phyloP scores from a whole-genome alignment of 2,797 vertebrate genomes.

The Sebastes nivosus region DNA sequence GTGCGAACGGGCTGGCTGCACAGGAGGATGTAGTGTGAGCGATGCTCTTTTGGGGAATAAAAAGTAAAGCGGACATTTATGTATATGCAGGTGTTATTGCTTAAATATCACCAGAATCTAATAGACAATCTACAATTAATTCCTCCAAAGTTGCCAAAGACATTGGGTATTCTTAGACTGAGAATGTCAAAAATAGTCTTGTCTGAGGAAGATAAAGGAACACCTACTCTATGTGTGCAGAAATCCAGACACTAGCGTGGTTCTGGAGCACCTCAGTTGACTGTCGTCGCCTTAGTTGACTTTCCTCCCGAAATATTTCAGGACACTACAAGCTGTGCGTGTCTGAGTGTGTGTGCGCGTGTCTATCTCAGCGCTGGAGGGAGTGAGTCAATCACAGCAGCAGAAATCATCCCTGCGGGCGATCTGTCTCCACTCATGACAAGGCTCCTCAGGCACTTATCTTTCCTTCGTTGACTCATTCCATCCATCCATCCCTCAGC shows the following conservation, averaged over 20 bases:
- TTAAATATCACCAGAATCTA: neutral
- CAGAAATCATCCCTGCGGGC: conserved; percentile 87
- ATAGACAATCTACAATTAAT: neutral
- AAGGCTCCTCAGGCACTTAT: conserved; percentile 86
- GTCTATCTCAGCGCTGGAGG: conserved; percentile 61
- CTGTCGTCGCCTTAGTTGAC: conserved; percentile 40
- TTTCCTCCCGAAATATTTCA: conserved; percentile 53
- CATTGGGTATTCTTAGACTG: neutral
- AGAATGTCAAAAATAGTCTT: neutral
- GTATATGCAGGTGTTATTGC: neutral
- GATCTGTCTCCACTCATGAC: conserved; percentile 91
- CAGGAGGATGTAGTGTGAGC: neutral
- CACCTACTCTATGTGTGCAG: neutral
- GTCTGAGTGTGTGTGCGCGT: conserved; percentile 50
- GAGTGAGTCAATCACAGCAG: conserved; percentile 85
- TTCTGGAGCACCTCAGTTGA: neutral
- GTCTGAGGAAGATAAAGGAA: neutral
- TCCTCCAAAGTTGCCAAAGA: neutral
- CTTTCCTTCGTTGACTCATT: conserved; percentile 71
- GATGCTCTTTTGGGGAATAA: neutral
- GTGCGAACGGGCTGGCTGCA: no score
- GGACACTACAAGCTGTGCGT: conserved; percentile 50
- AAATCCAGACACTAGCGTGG: neutral
- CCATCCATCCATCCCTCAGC: conserved; percentile 51
- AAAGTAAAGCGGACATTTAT: neutral